Percentiles rank a stretch among this genome's conserved stretches.
phyloP scores from a whole-genome alignment of 2,113 vertebrate genomes.

The Bubo blakistoni region DNA sequence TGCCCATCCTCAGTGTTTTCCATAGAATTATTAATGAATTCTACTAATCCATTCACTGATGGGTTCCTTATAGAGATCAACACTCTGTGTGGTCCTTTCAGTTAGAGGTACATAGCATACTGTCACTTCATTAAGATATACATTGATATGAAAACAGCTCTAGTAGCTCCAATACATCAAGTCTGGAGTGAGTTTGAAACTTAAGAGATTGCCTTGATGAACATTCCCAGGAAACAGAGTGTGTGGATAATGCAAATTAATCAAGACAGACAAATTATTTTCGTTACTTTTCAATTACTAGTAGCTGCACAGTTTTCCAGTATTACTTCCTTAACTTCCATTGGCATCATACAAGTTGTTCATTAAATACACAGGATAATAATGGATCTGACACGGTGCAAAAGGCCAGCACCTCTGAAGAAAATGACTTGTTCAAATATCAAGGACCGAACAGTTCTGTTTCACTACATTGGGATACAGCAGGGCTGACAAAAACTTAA shows the following conservation, averaged over 20 bases:
- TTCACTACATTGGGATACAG: neutral
- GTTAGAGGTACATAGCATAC: neutral
- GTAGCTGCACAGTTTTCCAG: neutral
- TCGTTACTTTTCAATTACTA: neutral
- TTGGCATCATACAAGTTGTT: accelerated
- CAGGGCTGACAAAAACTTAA: neutral
- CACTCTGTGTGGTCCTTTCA: neutral
- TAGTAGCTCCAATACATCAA: neutral
- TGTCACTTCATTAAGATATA: neutral
- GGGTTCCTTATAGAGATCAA: neutral
- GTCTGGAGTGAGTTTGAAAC: neutral
- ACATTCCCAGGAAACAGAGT: neutral
- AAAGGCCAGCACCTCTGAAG: neutral
- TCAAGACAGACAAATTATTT: neutral
- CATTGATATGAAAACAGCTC: neutral
- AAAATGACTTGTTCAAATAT: neutral
- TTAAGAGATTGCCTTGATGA: neutral
- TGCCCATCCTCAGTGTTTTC: neutral
- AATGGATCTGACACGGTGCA: neutral
- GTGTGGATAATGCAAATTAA: neutral
- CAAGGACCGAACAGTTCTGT: neutral
- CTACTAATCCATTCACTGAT: neutral
- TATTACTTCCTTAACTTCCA: neutral
- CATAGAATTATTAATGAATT: neutral
- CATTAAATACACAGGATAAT: neutral